Evolutionary conservation across 2,797 vertebrate genomes (phyloP).

Genomic region (Chaetophractus vellerosus): DNA sequence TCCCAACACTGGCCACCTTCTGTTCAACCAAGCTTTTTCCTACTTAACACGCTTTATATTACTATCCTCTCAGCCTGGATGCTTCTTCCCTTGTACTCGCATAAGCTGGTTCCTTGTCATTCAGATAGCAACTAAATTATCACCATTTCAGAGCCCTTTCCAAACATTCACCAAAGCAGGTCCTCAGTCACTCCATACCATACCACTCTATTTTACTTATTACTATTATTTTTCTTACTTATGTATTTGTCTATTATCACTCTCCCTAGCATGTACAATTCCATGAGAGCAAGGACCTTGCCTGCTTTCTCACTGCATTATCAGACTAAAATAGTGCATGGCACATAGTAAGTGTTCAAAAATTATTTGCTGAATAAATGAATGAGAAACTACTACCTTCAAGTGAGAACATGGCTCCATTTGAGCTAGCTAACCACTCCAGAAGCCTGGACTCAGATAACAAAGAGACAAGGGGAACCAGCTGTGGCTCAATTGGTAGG

Average conservation of each 20-base stretch:
- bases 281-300: background rate
- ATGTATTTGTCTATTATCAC: background rate
- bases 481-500: no score
- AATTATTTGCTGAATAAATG: background rate
- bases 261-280: background rate
- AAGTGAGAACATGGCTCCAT: background rate
- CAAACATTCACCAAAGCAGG: background rate
- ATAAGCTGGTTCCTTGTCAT: background rate
- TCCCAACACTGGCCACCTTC: background rate
- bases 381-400: conserved; percentile 42
- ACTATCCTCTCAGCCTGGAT: background rate
- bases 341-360: background rate
- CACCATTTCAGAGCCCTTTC: background rate
- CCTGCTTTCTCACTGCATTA: background rate
- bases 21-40: background rate
- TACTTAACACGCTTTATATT: background rate
- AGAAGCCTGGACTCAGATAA: background rate
- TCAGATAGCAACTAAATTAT: conserved; percentile 24
- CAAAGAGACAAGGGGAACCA: background rate
- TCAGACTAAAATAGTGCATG: background rate
- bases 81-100: background rate
- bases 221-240: conserved; percentile 30
- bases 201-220: conserved; percentile 12
- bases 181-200: background rate
- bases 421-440: background rate